Evolutionary conservation across 2,113 vertebrate species (phyloP), one percentile per base, ranked within the genome.

Genomic region (Bucco capensis): DNA sequence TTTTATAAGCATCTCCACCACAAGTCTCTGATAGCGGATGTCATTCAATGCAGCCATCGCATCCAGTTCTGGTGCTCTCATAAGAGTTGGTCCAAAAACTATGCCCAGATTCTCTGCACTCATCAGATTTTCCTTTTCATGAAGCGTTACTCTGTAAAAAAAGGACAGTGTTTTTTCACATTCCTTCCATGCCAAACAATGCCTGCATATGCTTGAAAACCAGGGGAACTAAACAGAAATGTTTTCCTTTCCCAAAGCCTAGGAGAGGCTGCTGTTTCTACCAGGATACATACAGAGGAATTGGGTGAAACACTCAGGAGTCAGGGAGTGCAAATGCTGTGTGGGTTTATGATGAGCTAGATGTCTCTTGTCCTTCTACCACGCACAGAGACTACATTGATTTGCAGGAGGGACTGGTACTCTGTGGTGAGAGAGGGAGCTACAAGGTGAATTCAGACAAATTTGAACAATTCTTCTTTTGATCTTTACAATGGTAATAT

Each of bases 1-100:
- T 97, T 99, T 99, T 96, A 99, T 99, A 93, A 99, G 99, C 96
- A 98, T 97, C 97, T 99, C 99, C 97, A 99, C 99, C 98, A 99
- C 99, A 96, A 99, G 99, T 97, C 99, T 98, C 98, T 99, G 99
- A 96, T 99, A 98, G 88, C 99, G 98, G 95, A 99, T 99, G 96
- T 99, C 99, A 11, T 99, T 99, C 93, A 99, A 93, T 0, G 98
- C 98, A 1, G 98, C 99, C 97, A 99, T 98, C 22, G 99, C 98
- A 17, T 99, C 99, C 75, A 98, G 97, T 94, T 99, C 97, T 5
- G 99, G 98, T 1, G 98, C 98, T 16, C 98, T 98, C 99, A 99
- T 99, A 5, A 99, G 98, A 47, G 99, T 99, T 60, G 99, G 99
- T 64, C 99, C 99, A 35, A 99, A 99, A 61, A 99, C 97, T 8